Conservation (phyloP, 2,113 vertebrate species). For the Panthera uncia region DNA sequence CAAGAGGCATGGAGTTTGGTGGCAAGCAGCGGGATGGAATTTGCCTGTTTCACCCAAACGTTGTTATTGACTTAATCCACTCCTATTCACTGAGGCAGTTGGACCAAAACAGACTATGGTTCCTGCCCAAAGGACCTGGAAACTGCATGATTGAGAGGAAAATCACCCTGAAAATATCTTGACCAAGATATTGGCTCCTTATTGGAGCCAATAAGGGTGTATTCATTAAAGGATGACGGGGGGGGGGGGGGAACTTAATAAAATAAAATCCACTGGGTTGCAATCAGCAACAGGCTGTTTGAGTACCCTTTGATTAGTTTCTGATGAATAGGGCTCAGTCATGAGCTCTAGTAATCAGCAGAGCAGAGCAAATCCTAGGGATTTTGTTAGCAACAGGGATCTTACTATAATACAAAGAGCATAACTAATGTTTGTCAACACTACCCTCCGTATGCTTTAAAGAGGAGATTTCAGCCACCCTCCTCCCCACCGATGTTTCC, state of each 20-base stretch:
- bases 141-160: neutral
- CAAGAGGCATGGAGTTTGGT: neutral
- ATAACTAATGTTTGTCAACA: neutral
- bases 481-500: neutral
- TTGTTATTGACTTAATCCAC: neutral
- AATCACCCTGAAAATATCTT: neutral
- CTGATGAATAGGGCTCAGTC: neutral
- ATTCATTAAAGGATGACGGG: neutral
- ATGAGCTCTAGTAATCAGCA: neutral
- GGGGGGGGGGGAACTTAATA: neutral
- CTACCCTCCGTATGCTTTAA: neutral
- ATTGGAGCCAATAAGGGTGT: neutral
- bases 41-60: neutral
- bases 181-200: neutral
- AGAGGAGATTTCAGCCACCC: neutral
- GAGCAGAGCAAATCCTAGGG: neutral
- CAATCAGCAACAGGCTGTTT: neutral
- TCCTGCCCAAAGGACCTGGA: neutral
- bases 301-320: neutral
- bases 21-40: too few relatives aligned
- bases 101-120: neutral
- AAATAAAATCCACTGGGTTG: neutral
- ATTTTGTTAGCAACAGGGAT: neutral
- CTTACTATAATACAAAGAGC: neutral
- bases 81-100: neutral